Conservation (phyloP, 2,113 vertebrate genomes). For the Epinephelus lanceolatus region DNA sequence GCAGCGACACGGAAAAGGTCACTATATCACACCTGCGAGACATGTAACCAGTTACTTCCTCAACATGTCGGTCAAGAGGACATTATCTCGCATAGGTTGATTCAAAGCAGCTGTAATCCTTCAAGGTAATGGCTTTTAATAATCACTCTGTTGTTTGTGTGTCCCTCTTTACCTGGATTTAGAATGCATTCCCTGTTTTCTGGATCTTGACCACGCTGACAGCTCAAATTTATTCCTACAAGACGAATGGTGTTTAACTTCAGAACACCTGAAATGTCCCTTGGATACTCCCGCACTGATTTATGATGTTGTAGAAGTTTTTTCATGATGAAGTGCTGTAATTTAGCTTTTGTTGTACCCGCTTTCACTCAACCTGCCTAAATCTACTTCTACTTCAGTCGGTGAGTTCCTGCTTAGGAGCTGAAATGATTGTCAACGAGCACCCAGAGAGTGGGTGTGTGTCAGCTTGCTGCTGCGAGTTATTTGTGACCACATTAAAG, state of each 20-base stretch:
- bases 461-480: neutral
- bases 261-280: conserved; percentile 34
- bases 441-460: conserved; percentile 15
- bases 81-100: neutral
- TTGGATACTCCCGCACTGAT: conserved; percentile 35
- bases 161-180: neutral
- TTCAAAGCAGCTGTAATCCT: conserved; percentile 18
- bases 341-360: conserved; percentile 61
- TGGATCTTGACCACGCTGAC: conserved; percentile 12
- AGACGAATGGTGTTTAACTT: conserved; percentile 56
- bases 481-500: conserved; percentile 10
- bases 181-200: conserved; percentile 20
- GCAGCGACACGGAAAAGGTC: conserved; percentile 44
- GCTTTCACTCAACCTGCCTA: conserved; percentile 41
- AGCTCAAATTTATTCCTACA: conserved; percentile 22
- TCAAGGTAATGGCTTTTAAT: conserved; percentile 24
- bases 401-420: conserved; percentile 30
- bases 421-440: conserved; percentile 28
- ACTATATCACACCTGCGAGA: conserved; percentile 7
- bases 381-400: conserved; percentile 28
- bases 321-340: conserved; percentile 48
- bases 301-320: conserved; percentile 18
- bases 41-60: conserved; percentile 9
- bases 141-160: conserved; percentile 6
- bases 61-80: conserved; percentile 3